phyloP scores from a whole-genome alignment of 2,113 vertebrate genomes.

The Oophaga pumilio region DNA sequence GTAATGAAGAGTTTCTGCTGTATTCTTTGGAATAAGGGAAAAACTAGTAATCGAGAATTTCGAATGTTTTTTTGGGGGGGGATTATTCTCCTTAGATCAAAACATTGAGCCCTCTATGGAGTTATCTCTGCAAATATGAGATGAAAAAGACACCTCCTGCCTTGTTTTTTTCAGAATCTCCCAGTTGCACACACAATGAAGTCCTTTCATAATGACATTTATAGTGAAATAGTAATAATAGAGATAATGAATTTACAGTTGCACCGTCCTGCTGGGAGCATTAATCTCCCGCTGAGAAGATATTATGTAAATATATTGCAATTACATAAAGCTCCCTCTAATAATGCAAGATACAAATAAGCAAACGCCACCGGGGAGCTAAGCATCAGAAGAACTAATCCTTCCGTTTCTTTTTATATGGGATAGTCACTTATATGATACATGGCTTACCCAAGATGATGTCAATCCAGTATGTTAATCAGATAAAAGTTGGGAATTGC shows the following conservation, averaged over 20 bases:
- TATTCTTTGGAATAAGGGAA: not conserved
- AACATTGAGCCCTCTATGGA: not conserved
- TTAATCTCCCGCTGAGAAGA: constrained; percentile 6
- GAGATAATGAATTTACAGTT: constrained; percentile 17
- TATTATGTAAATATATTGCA: not conserved
- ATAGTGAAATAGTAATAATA: constrained; percentile 17
- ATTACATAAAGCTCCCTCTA: constrained; percentile 12
- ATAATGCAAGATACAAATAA: not conserved
- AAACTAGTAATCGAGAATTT: not conserved
- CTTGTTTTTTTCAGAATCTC: not conserved
- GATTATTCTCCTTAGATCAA: not conserved
- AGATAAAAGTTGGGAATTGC: no score
- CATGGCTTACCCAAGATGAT: no score
- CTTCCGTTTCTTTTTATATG: not conserved
- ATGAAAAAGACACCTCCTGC: not conserved
- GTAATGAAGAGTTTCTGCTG: no score
- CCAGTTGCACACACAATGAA: not conserved
- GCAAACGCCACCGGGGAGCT: not conserved
- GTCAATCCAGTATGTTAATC: no score
- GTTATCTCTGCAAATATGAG: not conserved
- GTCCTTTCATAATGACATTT: not conserved
- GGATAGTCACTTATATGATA: not conserved
- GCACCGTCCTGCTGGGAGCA: not conserved
- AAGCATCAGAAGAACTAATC: not conserved
- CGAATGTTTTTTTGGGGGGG: not conserved